Evolutionary conservation across 2,888 invertebrate species (phyloP).

Genomic region (Petrophora chlorosata): DNA sequence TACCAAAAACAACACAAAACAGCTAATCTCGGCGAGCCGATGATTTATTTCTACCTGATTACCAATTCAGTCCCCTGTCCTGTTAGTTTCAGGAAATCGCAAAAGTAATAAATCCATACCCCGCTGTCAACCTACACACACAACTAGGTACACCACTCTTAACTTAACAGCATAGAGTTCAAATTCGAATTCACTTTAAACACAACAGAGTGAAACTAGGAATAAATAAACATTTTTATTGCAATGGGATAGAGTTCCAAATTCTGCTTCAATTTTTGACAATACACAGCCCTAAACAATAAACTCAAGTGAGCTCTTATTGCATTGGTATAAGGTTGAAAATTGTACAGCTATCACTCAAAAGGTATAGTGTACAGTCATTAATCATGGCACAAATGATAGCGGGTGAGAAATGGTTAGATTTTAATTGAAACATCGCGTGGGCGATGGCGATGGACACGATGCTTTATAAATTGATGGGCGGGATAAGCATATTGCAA

Average conservation of each 20-base stretch:
- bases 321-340: constrained; percentile 19
- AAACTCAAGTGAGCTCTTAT: constrained; percentile 4
- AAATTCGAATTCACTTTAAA: not conserved
- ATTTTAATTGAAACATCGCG: constrained; percentile 43
- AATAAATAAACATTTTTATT: constrained; percentile 26
- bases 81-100: constrained; percentile 42
- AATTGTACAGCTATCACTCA: not conserved
- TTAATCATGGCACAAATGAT: constrained; percentile 40
- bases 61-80: constrained; percentile 42
- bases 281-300: constrained; percentile 6
- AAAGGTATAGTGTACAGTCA: constrained; percentile 22
- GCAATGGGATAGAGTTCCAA: constrained; percentile 23
- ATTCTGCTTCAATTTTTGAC: constrained; percentile 12
- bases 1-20: constrained; percentile 19
- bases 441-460: constrained; percentile 26
- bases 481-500: not conserved
- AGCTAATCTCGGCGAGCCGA: constrained; percentile 28
- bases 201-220: constrained; percentile 2
- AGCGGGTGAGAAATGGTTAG: constrained; percentile 39
- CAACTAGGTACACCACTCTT: constrained; percentile 12
- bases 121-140: constrained; percentile 32
- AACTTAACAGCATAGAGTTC: constrained; percentile 4
- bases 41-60: constrained; percentile 39
- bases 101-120: constrained; percentile 40
- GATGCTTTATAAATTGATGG: constrained; percentile 28